Evolutionary conservation across 2,113 vertebrate genomes (phyloP).

Genomic region (Capreolus pygargus): DNA sequence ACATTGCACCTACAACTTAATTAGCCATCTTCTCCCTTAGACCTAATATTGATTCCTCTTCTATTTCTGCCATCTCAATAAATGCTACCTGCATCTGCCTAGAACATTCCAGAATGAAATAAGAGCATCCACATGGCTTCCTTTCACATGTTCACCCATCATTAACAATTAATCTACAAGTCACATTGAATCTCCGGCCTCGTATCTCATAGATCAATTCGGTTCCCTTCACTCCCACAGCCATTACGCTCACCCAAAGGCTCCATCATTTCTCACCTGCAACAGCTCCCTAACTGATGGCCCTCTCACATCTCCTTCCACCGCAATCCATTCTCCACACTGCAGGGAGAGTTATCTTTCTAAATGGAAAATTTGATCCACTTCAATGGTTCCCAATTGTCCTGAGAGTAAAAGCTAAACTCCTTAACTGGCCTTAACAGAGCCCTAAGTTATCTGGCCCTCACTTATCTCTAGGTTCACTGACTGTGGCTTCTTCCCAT

Average conservation of each 20-base stretch:
- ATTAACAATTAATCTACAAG: neutral
- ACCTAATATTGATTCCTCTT: neutral
- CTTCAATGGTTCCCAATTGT: conserved; percentile 60
- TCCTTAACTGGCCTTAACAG: conserved; percentile 53
- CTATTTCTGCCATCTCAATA: neutral
- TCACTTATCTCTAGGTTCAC: conserved; percentile 10
- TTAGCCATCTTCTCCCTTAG: neutral
- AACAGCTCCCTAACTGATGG: neutral
- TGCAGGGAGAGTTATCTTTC: conserved; percentile 57
- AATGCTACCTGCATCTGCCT: neutral
- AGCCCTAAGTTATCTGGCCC: conserved; percentile 7
- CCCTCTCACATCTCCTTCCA: neutral
- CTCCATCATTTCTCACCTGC: neutral
- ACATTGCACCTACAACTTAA: neutral
- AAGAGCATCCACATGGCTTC: neutral
- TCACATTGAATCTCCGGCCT: too few relatives aligned
- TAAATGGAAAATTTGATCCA: conserved; percentile 71
- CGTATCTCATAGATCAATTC: neutral
- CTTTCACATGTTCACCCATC: neutral
- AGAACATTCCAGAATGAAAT: neutral
- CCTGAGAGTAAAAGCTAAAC: conserved; percentile 61
- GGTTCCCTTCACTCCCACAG: neutral
- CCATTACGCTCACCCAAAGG: neutral
- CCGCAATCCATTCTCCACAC: conserved; percentile 61
- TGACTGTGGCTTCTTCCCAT: neutral